These are phyloP conservation scores for Microcebus lehilahytsara DNA, from an alignment of 2,113 vertebrate genomes.

Conservation along the genomic window DNA sequence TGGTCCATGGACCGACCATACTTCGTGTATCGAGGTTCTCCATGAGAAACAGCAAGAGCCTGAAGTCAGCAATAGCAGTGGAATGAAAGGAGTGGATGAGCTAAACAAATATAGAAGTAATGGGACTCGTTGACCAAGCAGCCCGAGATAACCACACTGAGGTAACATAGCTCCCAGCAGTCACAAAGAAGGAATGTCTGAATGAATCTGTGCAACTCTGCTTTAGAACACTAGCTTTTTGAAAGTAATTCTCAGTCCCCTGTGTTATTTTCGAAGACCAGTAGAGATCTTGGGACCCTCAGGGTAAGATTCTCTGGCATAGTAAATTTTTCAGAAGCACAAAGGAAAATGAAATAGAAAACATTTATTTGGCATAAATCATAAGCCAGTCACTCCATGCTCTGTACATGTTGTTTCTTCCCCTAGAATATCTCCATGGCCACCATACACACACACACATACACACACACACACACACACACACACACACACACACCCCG, in stretches of 20 bases:
- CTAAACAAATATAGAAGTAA: neutral
- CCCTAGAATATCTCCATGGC: neutral
- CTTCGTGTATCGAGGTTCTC: neutral
- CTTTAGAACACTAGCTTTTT: neutral
- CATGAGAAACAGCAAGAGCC: neutral
- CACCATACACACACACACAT: neutral
- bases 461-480: neutral
- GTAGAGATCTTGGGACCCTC: neutral
- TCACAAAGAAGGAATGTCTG: neutral
- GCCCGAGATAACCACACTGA: too few species aligned
- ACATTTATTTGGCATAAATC: neutral
- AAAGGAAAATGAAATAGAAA: neutral
- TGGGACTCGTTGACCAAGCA: neutral
- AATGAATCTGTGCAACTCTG: neutral
- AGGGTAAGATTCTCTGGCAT: neutral
- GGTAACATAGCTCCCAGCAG: neutral
- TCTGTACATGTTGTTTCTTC: neutral
- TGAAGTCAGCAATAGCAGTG: neutral
- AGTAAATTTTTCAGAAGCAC: neutral
- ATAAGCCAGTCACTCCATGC: neutral
- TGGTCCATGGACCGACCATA: neutral
- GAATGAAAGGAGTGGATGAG: neutral
- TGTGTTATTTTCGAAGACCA: neutral
- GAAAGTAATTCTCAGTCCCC: neutral
- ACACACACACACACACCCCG: too few species aligned